Evolutionary conservation across 64 coral and sea anemone genomes (phyloP), one percentile per base, ranked within the genome.

Genomic region (Trachythela sp.): DNA sequence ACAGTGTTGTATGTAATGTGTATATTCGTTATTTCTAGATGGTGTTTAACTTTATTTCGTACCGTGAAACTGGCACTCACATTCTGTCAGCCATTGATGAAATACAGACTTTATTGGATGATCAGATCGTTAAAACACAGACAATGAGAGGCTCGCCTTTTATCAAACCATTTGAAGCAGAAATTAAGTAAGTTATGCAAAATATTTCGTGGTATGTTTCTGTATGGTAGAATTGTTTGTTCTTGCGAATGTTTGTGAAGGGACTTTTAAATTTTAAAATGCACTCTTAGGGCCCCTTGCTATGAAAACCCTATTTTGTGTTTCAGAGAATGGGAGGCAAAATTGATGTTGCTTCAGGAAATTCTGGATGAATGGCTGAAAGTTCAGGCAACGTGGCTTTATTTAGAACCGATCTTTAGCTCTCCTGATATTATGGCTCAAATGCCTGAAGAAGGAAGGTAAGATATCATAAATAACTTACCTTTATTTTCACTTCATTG

Each of bases 361-460:
- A 98, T 98, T 83, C 90, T 94, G 60, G 95, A 98, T 86, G 95
- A 98, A 64, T 98, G 95, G 95, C 89, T 98, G 42, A 98, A 98
- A 24, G 95, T 98, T 36, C 95, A 98, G 49, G 95, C 95, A 1
- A 98, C 95, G 58, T 98, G 95, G 95, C 77, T 98, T 48, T 98
- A 98, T 48, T 39, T 98, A 37, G 95, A 98, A 48, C 95, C 95
- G 9, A 98, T 98, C 88, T 98, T 98, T 34, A 98, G 95, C 48
- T 94, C 93, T 0, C 95, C 95, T 87, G 95, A 98, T 71, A 98
- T 98, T 60, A 98, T 98, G 95, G 95, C 95, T 2, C 95, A 98
- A 70, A 98, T 98, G 95, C 95, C 95, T 1, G 95, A 98, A 64
- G 95, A 98, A 51, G 95, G 95, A 90, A 92, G 95, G 95, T 97